These are phyloP conservation scores for Leucoraja ocellata DNA, from an alignment of 2,797 vertebrate genomes.

Conservation along the genomic window DNA sequence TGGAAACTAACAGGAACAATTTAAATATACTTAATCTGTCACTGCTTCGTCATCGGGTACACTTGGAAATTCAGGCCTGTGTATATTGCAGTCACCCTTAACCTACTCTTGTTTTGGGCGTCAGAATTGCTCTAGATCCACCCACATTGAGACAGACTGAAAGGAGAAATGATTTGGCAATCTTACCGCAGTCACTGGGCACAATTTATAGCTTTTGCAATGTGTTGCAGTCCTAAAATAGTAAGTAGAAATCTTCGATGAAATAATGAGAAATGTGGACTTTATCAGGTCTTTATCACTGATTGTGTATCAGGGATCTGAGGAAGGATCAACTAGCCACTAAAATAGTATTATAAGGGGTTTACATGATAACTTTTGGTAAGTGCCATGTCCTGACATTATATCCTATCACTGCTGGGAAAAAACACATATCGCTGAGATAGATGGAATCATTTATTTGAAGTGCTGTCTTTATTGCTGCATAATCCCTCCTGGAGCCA, in stretches of 20 bases:
- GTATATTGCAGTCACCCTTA: neutral
- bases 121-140: neutral
- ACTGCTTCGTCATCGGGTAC: neutral
- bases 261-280: neutral
- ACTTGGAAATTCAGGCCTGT: neutral
- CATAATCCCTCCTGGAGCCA: neutral
- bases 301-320: neutral
- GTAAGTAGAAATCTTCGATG: neutral
- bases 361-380: neutral
- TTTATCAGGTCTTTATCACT: neutral
- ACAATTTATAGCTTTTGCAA: neutral
- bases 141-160: neutral
- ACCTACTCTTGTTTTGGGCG: neutral
- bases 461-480: neutral
- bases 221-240: too few species aligned
- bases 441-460: neutral
- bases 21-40: constrained; percentile 10
- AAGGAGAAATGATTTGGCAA: neutral
- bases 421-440: neutral
- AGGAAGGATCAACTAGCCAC: too few species aligned
- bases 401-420: neutral
- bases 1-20: constrained; percentile 26
- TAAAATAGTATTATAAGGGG: neutral
- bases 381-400: neutral
- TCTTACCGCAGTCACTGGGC: neutral